phyloP scores from a whole-genome alignment of 2,888 invertebrate genomes.

The Unio delphinus region DNA sequence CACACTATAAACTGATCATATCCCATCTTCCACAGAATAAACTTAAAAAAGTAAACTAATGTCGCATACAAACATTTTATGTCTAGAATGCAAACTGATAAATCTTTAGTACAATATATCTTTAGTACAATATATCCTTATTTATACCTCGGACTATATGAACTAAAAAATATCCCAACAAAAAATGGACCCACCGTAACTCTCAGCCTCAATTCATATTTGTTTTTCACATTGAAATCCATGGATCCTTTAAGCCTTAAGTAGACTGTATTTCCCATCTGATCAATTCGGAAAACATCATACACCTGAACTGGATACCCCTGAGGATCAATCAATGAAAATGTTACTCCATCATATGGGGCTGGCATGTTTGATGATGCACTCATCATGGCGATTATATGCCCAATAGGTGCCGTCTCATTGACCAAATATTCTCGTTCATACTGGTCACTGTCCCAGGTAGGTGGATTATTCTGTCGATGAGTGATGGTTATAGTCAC shows the following conservation, averaged over 20 bases:
- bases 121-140: too few relatives aligned
- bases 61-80: too few relatives aligned
- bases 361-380: conserved; percentile 51
- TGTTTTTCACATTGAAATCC: conserved; percentile 53
- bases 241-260: conserved; percentile 49
- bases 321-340: conserved; percentile 40
- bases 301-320: conserved; percentile 37
- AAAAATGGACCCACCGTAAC: conserved; percentile 47
- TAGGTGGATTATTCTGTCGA: conserved; percentile 47
- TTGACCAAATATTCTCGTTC: conserved; percentile 83
- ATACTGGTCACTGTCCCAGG: conserved; percentile 49
- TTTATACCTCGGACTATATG: too few relatives aligned
- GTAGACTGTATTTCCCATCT: conserved; percentile 38
- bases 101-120: too few relatives aligned
- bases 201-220: conserved; percentile 50
- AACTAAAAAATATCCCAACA: too few relatives aligned
- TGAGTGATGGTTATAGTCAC: conserved; percentile 97
- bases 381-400: conserved; percentile 46
- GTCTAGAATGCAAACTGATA: too few relatives aligned
- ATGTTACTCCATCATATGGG: conserved; percentile 42
- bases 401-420: conserved; percentile 98
- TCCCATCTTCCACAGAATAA: too few relatives aligned
- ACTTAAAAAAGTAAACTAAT: too few relatives aligned
- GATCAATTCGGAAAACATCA: conserved; percentile 41
- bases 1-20: too few relatives aligned